Conservation (phyloP, 2,797 vertebrate genomes). For the Macropus fuliginosus region DNA sequence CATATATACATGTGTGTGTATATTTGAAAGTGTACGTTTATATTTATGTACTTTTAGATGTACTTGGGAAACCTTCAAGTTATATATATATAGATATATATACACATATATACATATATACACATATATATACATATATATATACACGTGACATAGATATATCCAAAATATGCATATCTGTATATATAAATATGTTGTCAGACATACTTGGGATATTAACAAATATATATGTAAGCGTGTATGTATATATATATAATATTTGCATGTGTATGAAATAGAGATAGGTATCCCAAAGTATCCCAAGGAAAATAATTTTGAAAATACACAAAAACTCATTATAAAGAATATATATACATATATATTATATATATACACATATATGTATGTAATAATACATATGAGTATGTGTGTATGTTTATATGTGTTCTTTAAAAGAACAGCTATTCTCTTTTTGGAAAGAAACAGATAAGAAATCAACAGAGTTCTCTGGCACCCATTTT, state of each 20-base stretch:
- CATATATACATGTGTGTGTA: too few relatives aligned
- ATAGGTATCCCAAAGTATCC: slow-evolving; percentile 21
- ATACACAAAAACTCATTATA: neutral
- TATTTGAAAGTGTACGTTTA: too few relatives aligned
- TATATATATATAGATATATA: too few relatives aligned
- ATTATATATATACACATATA: neutral
- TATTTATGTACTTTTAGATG: too few relatives aligned
- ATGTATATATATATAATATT: too few relatives aligned
- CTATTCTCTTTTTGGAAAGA: slow-evolving; percentile 11
- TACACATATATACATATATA: too few relatives aligned
- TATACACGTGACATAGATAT: too few relatives aligned
- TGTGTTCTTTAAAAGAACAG: slow-evolving; percentile 28
- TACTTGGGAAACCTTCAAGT: too few relatives aligned
- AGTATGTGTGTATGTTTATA: fast-evolving
- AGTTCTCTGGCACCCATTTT: slow-evolving; percentile 47
- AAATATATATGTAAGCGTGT: too few relatives aligned
- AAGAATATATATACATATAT: too few relatives aligned
- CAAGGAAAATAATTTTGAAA: neutral
- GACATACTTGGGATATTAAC: neutral
- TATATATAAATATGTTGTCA: neutral
- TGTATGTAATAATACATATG: neutral
- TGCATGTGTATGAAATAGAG: neutral
- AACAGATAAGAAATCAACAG: neutral
- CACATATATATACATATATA: too few relatives aligned
- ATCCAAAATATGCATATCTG: neutral